phyloP scores from a whole-genome alignment of 2,888 invertebrate genomes.

The Chaitophorus viminalis region DNA sequence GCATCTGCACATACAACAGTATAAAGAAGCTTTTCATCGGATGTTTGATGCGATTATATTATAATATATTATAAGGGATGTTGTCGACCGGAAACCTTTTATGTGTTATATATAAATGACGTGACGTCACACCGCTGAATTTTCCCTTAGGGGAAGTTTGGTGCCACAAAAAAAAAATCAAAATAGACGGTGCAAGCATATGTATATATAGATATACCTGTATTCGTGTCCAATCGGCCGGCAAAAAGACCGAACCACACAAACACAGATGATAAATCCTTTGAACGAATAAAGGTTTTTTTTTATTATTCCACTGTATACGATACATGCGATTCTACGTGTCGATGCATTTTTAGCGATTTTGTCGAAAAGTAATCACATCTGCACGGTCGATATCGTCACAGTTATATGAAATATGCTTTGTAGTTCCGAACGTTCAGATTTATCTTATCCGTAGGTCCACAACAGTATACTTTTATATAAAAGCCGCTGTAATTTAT shows the following conservation, averaged over 20 bases:
- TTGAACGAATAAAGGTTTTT: not conserved
- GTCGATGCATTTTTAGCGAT: not conserved
- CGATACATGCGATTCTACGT: not conserved
- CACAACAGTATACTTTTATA: not conserved
- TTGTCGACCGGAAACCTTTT: no score
- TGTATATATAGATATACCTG: no score
- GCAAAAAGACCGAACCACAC: not conserved
- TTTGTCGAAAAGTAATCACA: not conserved
- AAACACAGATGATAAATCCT: not conserved
- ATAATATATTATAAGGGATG: no score
- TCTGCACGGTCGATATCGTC: not conserved
- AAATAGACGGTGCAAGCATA: not conserved
- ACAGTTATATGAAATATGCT: not conserved
- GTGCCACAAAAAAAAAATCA: not conserved
- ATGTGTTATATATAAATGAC: no score
- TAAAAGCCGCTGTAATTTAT: not conserved
- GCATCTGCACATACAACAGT: no score
- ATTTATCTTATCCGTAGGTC: not conserved
- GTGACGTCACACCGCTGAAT: no score
- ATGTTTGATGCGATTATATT: no score
- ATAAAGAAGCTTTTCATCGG: no score
- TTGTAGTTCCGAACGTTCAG: no score
- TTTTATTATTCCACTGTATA: not conserved
- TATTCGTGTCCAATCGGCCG: not conserved
- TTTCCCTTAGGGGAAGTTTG: not conserved